These are phyloP conservation scores for Mya arenaria DNA, from an alignment of 1,140 invertebrate species.

Conservation along the genomic window DNA sequence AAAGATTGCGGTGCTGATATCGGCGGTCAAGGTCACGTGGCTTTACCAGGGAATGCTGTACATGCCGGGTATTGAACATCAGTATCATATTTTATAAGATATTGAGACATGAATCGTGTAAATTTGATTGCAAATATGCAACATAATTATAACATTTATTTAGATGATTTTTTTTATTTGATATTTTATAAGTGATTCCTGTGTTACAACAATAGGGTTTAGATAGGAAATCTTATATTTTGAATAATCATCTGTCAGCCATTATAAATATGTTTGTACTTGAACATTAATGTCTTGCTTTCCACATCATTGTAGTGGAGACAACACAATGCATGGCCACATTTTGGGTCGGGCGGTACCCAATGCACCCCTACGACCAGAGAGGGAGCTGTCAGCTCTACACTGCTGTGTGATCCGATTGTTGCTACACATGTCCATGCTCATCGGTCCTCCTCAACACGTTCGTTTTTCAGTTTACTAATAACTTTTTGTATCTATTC, in stretches of 20 bases:
- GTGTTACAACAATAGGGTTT: background rate
- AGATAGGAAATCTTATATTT: background rate
- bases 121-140: background rate
- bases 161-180: background rate
- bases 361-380: slow-evolving; percentile 50
- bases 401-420: slow-evolving; percentile 62
- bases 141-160: too few species aligned
- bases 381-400: slow-evolving; percentile 62
- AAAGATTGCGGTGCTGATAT: slow-evolving; percentile 28
- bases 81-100: background rate
- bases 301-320: background rate
- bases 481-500: background rate
- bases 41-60: background rate
- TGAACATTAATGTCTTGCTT: background rate
- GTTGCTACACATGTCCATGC: slow-evolving; percentile 70
- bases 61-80: background rate
- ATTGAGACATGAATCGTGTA: background rate
- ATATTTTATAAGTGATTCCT: background rate
- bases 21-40: slow-evolving; percentile 21
- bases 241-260: background rate
- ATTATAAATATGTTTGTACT: background rate
- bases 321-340: slow-evolving; percentile 61
- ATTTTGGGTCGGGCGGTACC: slow-evolving; percentile 66
- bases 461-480: slow-evolving; percentile 4
- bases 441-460: slow-evolving; percentile 55